phyloP scores from a whole-genome alignment of 2,797 vertebrate species.

The Clarias pachynema region DNA sequence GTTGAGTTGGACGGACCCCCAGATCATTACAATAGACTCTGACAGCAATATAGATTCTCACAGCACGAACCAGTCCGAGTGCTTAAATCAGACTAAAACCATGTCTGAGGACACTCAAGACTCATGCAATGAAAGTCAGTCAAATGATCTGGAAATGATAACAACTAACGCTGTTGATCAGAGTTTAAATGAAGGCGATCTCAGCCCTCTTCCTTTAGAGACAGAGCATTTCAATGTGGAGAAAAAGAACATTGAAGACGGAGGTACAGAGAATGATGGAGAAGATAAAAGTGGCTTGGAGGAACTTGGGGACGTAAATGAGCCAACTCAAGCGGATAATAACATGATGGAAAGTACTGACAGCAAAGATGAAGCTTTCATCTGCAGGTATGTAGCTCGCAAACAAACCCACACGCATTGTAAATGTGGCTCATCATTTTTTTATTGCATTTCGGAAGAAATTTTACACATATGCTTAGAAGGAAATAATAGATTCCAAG shows the following conservation, averaged over 20 bases:
- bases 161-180: neutral
- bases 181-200: neutral
- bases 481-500: neutral
- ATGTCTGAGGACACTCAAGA: neutral
- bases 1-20: neutral
- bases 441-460: neutral
- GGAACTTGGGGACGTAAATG: conserved; percentile 25
- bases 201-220: conserved; percentile 25
- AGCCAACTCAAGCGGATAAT: conserved; percentile 1
- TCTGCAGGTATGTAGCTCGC: conserved; percentile 12
- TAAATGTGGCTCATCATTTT: neutral
- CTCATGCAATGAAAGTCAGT: neutral
- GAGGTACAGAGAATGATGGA: conserved; percentile 31
- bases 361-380: conserved; percentile 32
- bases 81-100: neutral
- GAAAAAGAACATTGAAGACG: conserved; percentile 29
- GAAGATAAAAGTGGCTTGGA: conserved; percentile 25
- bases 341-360: conserved; percentile 15
- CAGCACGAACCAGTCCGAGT: conserved; percentile 16
- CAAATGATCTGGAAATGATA: neutral
- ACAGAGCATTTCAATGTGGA: conserved; percentile 19
- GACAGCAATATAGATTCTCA: conserved; percentile 6
- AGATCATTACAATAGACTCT: too few species aligned
- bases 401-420: neutral
- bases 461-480: neutral